Evolutionary conservation across 2,797 vertebrate species (phyloP), one percentile per base, ranked within the genome.

Genomic region (Coregonus sp.): DNA sequence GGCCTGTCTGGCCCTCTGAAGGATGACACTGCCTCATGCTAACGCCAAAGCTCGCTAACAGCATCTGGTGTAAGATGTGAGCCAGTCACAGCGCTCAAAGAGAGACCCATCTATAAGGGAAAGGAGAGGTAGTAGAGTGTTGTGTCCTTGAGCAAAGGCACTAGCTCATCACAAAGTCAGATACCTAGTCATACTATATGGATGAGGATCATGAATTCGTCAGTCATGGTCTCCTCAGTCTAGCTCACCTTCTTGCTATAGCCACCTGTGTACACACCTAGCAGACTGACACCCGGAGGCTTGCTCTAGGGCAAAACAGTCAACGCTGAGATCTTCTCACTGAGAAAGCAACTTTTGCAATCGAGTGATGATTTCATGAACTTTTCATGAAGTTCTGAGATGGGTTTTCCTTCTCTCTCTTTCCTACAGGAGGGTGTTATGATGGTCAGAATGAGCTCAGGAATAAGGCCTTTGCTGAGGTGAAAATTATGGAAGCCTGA

Each of bases 401-500:
- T 7, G 40, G 40, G 47, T 25, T 18, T 56, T 35, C 5, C 11
- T 61, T n/a, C 4, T 63, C 35, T 18, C 35, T 73, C 74, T 75
- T 35, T 56, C 72, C 80, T 72, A 37, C 72, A 74, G n/a, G 78
- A 88, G 80, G 74, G 75, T 68, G 73, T 16, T 52, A 63, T 82
- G 79, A 80, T 11, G 59, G 70, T 18, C 54, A 79, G 61, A 73
- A 80, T 81, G 82, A 67, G 74, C 79, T 74, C 63, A 2, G 70
- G 77, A 75, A 71, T 69, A 33, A 63, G 47, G 72, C 75, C 73
- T 29, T 78, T 54, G 73, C 82, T 54, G 16, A 56, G 77, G 65
- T 75, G 65, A 80, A 75, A 86, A 77, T 12, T 56, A 83, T 85
- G 79, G 75, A 85, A 68, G 74, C 74, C 70, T 85, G 80, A 88